phyloP scores from a whole-genome alignment of 2,113 vertebrate species.

The Camelus bactrianus region DNA sequence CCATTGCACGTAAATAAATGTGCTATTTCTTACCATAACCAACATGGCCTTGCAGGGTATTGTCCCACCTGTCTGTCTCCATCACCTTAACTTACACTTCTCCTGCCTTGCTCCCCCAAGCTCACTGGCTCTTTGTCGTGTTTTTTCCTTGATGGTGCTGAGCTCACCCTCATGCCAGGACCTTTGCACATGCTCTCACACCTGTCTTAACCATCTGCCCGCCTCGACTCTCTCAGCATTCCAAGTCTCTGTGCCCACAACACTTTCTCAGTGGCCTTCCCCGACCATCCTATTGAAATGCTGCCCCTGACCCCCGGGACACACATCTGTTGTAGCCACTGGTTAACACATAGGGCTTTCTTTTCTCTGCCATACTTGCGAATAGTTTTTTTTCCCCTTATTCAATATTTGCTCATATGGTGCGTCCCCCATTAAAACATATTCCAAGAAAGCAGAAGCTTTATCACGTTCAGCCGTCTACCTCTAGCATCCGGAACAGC shows the following conservation, averaged over 20 bases:
- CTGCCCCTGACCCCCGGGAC: neutral
- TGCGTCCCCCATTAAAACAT: neutral
- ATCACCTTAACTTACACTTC: fast-evolving
- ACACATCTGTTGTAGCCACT: neutral
- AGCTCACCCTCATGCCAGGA: neutral
- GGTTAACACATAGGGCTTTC: neutral
- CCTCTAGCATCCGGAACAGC: neutral
- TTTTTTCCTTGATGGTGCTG: neutral
- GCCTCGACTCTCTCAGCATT: neutral
- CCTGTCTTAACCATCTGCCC: neutral
- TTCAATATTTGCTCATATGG: neutral
- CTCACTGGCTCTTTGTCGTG: neutral
- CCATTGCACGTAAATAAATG: fast-evolving
- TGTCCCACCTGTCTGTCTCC: too few species aligned
- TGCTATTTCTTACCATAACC: neutral
- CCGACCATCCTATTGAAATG: neutral
- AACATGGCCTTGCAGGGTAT: too few species aligned
- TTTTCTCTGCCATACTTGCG: neutral
- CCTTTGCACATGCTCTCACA: neutral
- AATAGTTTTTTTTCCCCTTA: neutral
- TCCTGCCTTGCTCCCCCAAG: fast-evolving
- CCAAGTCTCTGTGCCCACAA: neutral
- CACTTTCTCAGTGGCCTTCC: neutral
- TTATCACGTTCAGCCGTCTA: neutral
- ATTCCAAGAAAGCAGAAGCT: neutral